Evolutionary conservation across 2,888 invertebrate species (phyloP), one percentile per base, ranked within the genome.

Genomic region (Rhamnusium bicolor): DNA sequence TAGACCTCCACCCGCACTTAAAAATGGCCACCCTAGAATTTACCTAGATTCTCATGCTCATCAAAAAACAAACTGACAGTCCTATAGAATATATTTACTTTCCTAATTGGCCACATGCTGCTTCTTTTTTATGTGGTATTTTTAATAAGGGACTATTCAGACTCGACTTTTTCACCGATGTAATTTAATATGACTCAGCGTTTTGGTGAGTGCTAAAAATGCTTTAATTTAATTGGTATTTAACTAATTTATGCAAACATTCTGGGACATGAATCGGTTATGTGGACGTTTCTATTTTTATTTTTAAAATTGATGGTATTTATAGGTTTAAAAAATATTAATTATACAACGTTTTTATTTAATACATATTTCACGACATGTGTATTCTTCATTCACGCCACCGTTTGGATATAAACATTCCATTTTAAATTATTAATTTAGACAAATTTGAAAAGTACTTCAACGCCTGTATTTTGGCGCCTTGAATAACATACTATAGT

Each of bases 91-190:
- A 73, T 78, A 77, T 80, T 80, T 79, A 79, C 78, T 77, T 72
- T 73, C 75, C 77, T 81, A 81, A 81, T 81, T 81, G 81, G 81
- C 81, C 77, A 76, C 81, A 81, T 76, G 81, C 81, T 80, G 81
- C 74, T 77, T 74, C 75, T 76, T 78, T 75, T 80, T 73, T 75
- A 73, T 78, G 74, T 72, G 68, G 78, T 72, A 76, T 78, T 76
- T 81, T 80, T 81, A 81, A 81, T 81, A 79, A 80, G 78, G 79
- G 74, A 71, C 79, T 75, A 77, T 79, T 79, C 79, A 40, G 54
- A 7, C 24, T 29, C 46, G 67, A 67, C 67, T 67, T 67, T 61
- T 56, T 19, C 56, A 56, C 40, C 54, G 46, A 4, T 7, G 40
- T 46, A 67, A 53, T 67, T 56, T 24, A 67, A 67, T 56, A 51